Percentiles rank a stretch among this genome's conserved stretches.
These are phyloP conservation scores for Caranx melampygus DNA, from an alignment of 2,113 vertebrate genomes.

Conservation along the genomic window DNA sequence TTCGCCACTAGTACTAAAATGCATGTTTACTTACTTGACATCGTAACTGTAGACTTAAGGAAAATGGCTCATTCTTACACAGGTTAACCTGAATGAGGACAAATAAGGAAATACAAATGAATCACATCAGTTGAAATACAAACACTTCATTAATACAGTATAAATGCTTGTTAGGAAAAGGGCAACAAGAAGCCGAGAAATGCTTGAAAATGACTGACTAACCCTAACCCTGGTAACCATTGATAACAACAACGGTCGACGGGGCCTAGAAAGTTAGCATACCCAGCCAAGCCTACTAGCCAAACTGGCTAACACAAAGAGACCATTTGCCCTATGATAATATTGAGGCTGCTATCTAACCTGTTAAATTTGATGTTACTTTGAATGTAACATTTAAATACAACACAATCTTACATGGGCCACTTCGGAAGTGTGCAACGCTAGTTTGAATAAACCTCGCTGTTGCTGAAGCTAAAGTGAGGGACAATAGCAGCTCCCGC, in stretches of 20 bases:
- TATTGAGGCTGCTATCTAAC: rapidly evolving
- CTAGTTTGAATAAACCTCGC: background rate
- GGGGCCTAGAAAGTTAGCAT: background rate
- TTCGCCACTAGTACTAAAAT: background rate
- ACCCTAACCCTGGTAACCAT: too few species aligned
- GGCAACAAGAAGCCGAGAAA: background rate
- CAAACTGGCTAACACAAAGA: constrained; percentile 18
- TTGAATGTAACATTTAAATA: too few species aligned
- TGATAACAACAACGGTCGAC: constrained; percentile 16
- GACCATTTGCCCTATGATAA: rapidly evolving
- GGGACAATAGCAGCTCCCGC: constrained; percentile 10
- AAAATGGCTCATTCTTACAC: constrained; percentile 12
- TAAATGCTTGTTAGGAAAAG: background rate
- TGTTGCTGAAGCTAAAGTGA: background rate
- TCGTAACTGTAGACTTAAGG: constrained; percentile 48
- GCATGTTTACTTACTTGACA: constrained; percentile 80
- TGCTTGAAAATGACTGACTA: background rate
- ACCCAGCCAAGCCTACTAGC: constrained; percentile 1
- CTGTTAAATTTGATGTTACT: rapidly evolving
- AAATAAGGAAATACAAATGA: background rate
- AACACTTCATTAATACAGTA: rapidly evolving
- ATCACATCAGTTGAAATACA: background rate
- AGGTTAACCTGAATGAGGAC: constrained; percentile 15
- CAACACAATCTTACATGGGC: too few species aligned
- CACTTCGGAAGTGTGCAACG: rapidly evolving